Evolutionary conservation across 2,888 invertebrate genomes (phyloP).

Genomic region (Trichopria drosophilae): DNA sequence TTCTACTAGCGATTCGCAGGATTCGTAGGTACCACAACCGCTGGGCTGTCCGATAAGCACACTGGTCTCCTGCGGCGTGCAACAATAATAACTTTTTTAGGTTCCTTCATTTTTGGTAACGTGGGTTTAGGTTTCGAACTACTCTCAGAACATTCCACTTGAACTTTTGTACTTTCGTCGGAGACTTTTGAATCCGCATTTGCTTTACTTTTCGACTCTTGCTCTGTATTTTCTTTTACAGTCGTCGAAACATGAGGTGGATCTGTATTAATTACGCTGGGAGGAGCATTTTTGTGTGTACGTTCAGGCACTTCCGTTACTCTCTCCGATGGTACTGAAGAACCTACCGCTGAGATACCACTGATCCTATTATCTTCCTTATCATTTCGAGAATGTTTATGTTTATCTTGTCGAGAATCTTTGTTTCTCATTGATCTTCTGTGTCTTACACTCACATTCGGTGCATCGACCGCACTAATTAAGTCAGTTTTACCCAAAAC

Average conservation of each 20-base stretch:
- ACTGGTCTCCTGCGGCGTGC: slow-evolving; percentile 41
- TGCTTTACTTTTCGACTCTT: neutral
- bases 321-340: too few relatives aligned
- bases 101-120: neutral
- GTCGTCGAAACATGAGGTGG: neutral
- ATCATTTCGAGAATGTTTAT: neutral
- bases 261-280: neutral
- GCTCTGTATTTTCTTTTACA: neutral
- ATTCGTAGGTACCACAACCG: slow-evolving; percentile 8
- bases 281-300: too few relatives aligned
- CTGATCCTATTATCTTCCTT: too few relatives aligned
- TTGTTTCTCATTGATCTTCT: neutral
- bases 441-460: too few relatives aligned
- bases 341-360: too few relatives aligned
- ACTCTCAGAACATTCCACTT: neutral
- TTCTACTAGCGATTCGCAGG: too few relatives aligned
- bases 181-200: slow-evolving; percentile 1
- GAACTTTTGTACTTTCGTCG: neutral
- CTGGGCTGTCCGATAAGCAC: slow-evolving; percentile 42
- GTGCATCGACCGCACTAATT: too few relatives aligned
- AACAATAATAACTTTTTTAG: slow-evolving; percentile 24
- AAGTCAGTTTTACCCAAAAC: too few relatives aligned
- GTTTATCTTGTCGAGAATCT: neutral
- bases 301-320: too few relatives aligned
- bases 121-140: neutral